Evolutionary conservation across 2,888 invertebrate species (phyloP), one percentile per base, ranked within the genome.

Genomic region (Lithophane leautieri): DNA sequence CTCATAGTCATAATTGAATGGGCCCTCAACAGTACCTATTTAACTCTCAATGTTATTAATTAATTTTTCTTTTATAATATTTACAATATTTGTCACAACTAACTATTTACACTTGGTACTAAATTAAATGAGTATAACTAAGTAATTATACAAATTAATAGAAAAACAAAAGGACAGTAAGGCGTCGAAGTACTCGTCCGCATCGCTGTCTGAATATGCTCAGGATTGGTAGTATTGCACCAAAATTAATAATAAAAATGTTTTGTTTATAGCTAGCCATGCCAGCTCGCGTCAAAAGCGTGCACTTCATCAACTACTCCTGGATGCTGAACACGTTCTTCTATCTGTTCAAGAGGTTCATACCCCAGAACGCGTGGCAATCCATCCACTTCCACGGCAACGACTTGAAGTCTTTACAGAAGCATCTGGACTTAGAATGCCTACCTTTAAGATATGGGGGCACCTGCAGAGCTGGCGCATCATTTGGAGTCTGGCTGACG

Each of bases 241-340:
- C 19, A 44, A 47, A 50, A 28, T 25, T n/a, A 40, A 25, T 4
- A 34, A n/a, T 3, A 44, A 68, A 25, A 66, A 44, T 52, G 25
- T n/a, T 50, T 44, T 68, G 4, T 76, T 82, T 25, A 6, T 91
- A 98, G 97, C 95, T 97, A 0, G 97, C 97, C 22, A 97, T 97
- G 86, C 98, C 98, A 0, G 96, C 97, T 86, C 97, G 97, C 58
- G 95, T 97, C 0, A 95, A 97, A 50, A 97, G 97, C 0, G 97
- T 98, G 70, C 98, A 98, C 94, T 97, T 98, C 78, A 97, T 98
- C 52, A 97, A 98, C 93, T 98, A 98, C 92, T 98, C 98, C 34
- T 98, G 98, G 98, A 95, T 98, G 2, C 97, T 98, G 86, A 98
- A 98, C 92, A 97, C 98, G 3, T 97, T 98, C 83, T 98, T 97